A percentile compares a stretch with the other conserved stretches of the same genome.
Evolutionary conservation across 2,113 vertebrate genomes (phyloP).

Genomic region (Nycticorax nycticorax): DNA sequence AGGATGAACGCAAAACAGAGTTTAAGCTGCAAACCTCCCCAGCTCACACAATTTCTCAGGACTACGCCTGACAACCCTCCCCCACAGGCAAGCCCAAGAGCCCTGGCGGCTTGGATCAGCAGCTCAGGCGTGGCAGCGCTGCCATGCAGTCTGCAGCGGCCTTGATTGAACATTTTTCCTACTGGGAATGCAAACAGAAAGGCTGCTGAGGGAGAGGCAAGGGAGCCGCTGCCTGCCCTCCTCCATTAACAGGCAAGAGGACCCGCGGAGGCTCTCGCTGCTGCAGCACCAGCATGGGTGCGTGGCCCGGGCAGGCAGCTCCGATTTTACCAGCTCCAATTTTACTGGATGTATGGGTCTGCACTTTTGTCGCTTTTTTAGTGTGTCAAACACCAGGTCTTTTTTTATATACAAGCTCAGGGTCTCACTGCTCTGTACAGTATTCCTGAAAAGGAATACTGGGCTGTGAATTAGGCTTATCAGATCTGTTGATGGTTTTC

Average conservation of each 20-base stretch:
- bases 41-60: not conserved
- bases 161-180: not conserved
- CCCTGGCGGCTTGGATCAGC: not conserved
- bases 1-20: not conserved
- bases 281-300: rapidly evolving
- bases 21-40: not conserved
- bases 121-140: not conserved
- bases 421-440: not conserved
- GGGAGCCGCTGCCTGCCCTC: not conserved
- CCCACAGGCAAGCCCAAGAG: rapidly evolving
- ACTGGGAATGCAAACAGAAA: conserved; percentile 9
- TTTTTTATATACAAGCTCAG: not conserved
- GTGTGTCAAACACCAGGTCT: not conserved
- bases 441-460: not conserved
- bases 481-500: not conserved
- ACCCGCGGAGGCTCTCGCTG: not conserved
- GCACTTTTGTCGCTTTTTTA: not conserved
- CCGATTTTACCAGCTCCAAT: not conserved
- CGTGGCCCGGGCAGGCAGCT: not conserved
- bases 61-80: not conserved
- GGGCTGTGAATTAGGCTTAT: not conserved
- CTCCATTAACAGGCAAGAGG: not conserved
- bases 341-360: not conserved
- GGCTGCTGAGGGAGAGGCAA: not conserved
- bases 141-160: not conserved